A percentile compares a stretch with the other conserved stretches of the same genome.
Evolutionary conservation across 2,113 vertebrate genomes (phyloP).

Genomic region (Nettapus auritus): DNA sequence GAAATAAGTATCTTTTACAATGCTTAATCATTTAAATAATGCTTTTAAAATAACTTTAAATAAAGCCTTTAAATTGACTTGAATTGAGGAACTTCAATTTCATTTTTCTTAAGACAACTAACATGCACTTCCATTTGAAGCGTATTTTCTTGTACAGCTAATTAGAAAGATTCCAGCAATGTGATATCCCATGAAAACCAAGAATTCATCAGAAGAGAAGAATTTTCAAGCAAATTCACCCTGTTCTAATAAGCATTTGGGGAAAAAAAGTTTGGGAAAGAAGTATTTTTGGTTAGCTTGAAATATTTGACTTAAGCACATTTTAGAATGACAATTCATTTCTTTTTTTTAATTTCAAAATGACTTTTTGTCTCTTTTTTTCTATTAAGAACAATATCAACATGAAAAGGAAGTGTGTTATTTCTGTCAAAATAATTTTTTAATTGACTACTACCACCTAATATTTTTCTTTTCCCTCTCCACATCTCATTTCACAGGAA

Average conservation of each 20-base stretch:
- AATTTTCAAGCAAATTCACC: not conserved
- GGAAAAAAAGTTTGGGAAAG: not conserved
- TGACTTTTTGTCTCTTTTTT: not conserved
- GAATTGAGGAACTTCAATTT: not conserved
- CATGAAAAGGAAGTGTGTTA: not conserved
- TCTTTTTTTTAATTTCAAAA: not conserved
- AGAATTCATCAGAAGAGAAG: not conserved
- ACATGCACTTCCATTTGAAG: not conserved
- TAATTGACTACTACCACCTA: not conserved
- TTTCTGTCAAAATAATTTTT: conserved; percentile 9
- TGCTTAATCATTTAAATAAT: not conserved
- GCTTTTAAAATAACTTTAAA: not conserved
- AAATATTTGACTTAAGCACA: not conserved
- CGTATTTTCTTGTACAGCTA: not conserved
- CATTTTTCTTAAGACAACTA: not conserved
- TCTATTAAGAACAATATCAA: not conserved
- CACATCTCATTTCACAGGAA: not conserved
- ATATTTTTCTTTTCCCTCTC: conserved; percentile 1
- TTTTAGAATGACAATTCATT: not conserved
- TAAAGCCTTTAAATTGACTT: not conserved
- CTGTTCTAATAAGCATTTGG: not conserved
- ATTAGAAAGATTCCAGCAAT: not conserved
- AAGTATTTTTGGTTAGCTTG: not conserved
- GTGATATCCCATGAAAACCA: not conserved
- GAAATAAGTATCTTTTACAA: not conserved